Base-by-base conservation (phyloP, 2,888 invertebrate genomes). In the Morpho achilles region DNA sequence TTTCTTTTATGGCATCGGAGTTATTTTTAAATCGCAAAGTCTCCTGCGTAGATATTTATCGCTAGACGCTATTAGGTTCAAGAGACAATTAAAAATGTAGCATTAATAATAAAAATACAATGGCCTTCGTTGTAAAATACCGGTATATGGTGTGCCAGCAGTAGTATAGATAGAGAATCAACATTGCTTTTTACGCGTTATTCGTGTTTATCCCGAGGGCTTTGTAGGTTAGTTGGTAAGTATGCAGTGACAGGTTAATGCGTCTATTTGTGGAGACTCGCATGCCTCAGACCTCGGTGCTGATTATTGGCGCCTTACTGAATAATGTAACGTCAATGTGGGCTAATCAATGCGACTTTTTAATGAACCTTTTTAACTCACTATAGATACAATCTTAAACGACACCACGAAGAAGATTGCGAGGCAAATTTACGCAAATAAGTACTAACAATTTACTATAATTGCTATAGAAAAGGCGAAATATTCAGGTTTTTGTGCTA, bases 301-400 rank as follows among this genome's bases (percentile, higher is more conserved):
- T 77, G 79, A 77, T 81, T 80, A 82, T 79, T 79, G 82, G 82
- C 83, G 84, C 82, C 81, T 76, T 71, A 59, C 75, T 82, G 81
- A 80, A 83, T 85, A 69, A 84, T 84, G 71, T 78, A 79, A 74
- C 71, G 71, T 59, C 74, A 69, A 81, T 80, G 76, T 79, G 69
- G 76, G 78, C 81, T 84, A 83, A 86, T 84, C 78, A 80, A 82
- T 80, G 74, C 75, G 70, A 71, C 75, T 72, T 74, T 53, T 74
- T 71, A 70, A 66, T 61, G 58, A 62, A 65, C 62, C 56, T 56
- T 53, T 60, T 64, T 64, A 48, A 56, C 54, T 45, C 56, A 42
- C 32, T 50, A 50, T 53, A 60, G 62, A 68, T 69, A 64, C 60
- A 61, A 68, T 69, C 65, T 60, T 57, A 57, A 59, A 59, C 48